Conservation (phyloP, 2,797 vertebrate species). For the Hydrocynus forskahlii region DNA sequence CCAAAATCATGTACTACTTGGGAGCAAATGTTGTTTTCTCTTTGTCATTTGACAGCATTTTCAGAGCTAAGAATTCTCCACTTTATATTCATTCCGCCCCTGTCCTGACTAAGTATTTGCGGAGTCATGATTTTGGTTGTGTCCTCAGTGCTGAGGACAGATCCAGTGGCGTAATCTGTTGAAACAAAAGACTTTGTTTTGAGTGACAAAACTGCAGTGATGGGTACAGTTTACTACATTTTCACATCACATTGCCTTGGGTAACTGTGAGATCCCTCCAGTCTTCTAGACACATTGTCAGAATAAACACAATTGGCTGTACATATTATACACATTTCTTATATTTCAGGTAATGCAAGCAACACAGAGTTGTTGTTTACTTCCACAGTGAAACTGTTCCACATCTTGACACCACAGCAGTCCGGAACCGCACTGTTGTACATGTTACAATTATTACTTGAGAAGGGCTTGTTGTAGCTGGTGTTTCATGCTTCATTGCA, state of each 20-base stretch:
- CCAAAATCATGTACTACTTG: background rate
- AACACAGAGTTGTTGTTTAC: background rate
- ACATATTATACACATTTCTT: background rate
- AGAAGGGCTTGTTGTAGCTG: background rate
- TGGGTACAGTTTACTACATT: background rate
- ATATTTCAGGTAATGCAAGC: background rate
- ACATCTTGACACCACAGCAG: background rate
- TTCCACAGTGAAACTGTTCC: background rate
- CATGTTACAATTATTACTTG: background rate
- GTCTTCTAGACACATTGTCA: background rate
- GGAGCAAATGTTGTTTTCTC: too few relatives aligned
- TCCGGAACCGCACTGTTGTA: background rate
- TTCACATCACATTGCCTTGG: background rate
- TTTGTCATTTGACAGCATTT: background rate
- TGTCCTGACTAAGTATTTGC: background rate
- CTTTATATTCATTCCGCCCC: background rate
- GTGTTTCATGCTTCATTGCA: background rate
- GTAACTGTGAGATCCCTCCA: background rate
- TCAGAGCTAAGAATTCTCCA: background rate
- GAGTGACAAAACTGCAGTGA: background rate
- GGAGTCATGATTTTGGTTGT: background rate
- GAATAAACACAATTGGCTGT: background rate
- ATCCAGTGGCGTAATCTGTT: too few relatives aligned
- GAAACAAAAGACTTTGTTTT: background rate
- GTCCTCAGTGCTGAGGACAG: background rate